Base-by-base conservation (phyloP, 2,888 invertebrate genomes). In the Sphaerophoria taeniata region DNA sequence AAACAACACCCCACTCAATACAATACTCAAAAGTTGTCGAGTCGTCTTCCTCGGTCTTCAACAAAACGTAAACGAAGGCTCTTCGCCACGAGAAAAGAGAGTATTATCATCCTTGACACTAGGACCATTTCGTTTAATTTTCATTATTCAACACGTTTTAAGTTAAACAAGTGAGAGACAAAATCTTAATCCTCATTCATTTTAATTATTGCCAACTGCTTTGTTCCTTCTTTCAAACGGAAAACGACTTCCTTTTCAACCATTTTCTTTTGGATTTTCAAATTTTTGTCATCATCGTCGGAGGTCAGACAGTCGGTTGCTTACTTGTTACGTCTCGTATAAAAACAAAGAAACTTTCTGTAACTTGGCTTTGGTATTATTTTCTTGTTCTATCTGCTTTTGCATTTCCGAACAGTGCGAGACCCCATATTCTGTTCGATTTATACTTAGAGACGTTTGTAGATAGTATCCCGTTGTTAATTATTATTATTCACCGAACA, bases 121-220 rank as follows among this genome's bases (percentile, higher is more conserved):
- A 34, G 72, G 49, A 45, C 65, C 65, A 78, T 67, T 65, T 24
- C 33, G 31, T 72, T 72, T 58, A 78, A 60, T 72, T 65, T 58
- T 65, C 65, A 78, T 56, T 58, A 71, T 58, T 45, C 78, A 72
- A 72, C 65, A 72, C 65, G 72, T 72, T 78, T 72, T 78, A 71
- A 72, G 72, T 56, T 69, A 69, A 76, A 70, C 45, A 72, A 71
- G 34, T 14, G 14, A 65, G 49, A 72, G 49, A 78, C 51, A 45
- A 65, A 65, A 78, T 65, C 71, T 65, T 72, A 71, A 70, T 72
- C 72, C 78, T 78, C 78, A 72, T 78, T 78, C 72, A 78, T 78
- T 78, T 78, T 72, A 78, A 78, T 78, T 78, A 78, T 63, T 78
- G 56, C 65, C 65, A 65, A 56, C 71, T 72, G 45, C 12, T 72